Conservation (phyloP, 2,797 vertebrate genomes). For the Sparidentex hasta region DNA sequence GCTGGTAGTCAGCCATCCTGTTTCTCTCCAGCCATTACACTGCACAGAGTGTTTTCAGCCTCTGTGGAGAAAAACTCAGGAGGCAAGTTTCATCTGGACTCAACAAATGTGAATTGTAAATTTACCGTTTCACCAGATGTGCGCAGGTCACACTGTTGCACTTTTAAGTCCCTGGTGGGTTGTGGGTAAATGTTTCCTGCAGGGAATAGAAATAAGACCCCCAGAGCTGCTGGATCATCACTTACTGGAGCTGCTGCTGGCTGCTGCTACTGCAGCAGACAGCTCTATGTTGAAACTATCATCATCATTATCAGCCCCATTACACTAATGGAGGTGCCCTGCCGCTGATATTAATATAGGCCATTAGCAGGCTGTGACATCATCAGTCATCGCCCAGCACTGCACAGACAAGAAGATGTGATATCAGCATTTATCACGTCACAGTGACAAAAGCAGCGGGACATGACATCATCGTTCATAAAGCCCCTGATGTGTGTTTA, state of each 20-base stretch:
- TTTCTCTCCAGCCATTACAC: not conserved
- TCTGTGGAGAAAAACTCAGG: not conserved
- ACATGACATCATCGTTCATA: conserved; percentile 43
- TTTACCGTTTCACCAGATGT: conserved; percentile 8
- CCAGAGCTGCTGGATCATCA: conserved; percentile 63
- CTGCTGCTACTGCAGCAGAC: conserved; percentile 47
- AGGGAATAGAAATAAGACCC: conserved; percentile 65
- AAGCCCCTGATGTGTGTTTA: not conserved
- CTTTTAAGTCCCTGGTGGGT: conserved; percentile 51
- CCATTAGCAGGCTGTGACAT: conserved; percentile 82
- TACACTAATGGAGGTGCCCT: conserved; percentile 83
- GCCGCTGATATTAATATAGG: conserved; percentile 81
- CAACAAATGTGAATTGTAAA: conserved; percentile 17
- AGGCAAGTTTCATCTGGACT: conserved; percentile 12
- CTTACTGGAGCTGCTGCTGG: conserved; percentile 41
- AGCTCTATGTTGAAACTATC: conserved; percentile 76
- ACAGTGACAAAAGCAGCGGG: conserved; percentile 16
- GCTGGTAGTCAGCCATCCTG: not conserved
- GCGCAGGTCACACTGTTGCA: conserved; percentile 25
- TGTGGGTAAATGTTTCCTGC: conserved; percentile 60
- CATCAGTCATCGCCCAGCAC: conserved; percentile 75
- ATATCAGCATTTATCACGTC: conserved; percentile 72
- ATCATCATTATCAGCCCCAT: conserved; percentile 86
- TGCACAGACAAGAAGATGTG: conserved; percentile 23
- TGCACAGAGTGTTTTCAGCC: not conserved